These are phyloP conservation scores for Parelbella ahira DNA, from an alignment of 2,888 invertebrate genomes.

Conservation along the genomic window DNA sequence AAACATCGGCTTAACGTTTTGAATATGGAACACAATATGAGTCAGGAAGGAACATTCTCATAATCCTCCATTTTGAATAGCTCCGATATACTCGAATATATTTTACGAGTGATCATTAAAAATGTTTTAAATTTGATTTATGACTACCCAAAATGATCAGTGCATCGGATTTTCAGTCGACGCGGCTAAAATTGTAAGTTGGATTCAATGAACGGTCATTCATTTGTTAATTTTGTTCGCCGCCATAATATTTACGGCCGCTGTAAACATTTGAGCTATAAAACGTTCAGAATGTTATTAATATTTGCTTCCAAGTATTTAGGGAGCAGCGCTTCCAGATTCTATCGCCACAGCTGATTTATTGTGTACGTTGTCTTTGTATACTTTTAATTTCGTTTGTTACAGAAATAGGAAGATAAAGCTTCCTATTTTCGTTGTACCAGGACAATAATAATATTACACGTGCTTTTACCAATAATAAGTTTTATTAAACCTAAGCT, in stretches of 20 bases:
- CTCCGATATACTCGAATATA: slow-evolving; percentile 47
- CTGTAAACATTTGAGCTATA: slow-evolving; percentile 62
- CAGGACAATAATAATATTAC: too few species aligned
- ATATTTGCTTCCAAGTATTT: slow-evolving; percentile 47
- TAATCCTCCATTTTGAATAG: slow-evolving; percentile 37
- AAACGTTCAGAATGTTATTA: slow-evolving; percentile 54
- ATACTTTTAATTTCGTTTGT: slow-evolving; percentile 2
- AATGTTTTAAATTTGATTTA: slow-evolving; percentile 74
- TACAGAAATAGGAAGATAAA: too few species aligned
- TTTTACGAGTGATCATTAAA: slow-evolving; percentile 68
- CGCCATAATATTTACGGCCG: slow-evolving; percentile 61
- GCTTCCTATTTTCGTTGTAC: too few species aligned
- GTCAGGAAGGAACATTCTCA: slow-evolving; percentile 27
- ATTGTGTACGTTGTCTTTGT: neutral
- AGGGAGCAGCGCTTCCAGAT: slow-evolving; percentile 24
- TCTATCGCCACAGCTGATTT: slow-evolving; percentile 8
- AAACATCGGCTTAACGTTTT: slow-evolving; percentile 5
- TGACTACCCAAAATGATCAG: slow-evolving; percentile 51
- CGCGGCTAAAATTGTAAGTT: slow-evolving; percentile 56
- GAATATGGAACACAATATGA: slow-evolving; percentile 22
- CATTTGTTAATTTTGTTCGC: slow-evolving; percentile 72
- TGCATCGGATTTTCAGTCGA: slow-evolving; percentile 44
- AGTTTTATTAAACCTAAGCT: too few species aligned
- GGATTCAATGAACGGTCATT: slow-evolving; percentile 64
- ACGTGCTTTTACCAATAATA: too few species aligned